These are phyloP conservation scores for Neodiprion fabricii DNA, from an alignment of 1,140 invertebrate genomes.

Conservation along the genomic window DNA sequence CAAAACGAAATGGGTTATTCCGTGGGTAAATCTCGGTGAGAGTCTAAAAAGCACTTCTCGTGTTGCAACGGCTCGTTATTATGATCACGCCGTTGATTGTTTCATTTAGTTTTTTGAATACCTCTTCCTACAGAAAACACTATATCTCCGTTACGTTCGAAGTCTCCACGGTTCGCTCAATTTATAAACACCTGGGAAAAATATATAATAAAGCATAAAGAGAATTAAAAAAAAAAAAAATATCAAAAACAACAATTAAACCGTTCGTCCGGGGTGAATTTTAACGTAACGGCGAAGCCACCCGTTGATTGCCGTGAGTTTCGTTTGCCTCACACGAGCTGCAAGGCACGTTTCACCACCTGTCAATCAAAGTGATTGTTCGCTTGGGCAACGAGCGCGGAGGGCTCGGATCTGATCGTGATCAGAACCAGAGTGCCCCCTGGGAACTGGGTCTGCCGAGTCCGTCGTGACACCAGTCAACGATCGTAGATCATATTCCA, in stretches of 20 bases:
- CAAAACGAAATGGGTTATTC: not conserved
- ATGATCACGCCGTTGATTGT: not conserved
- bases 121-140: too few species aligned
- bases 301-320: not conserved
- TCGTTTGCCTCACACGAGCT: not conserved
- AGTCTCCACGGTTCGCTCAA: too few species aligned
- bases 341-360: conserved; percentile 6
- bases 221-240: not conserved
- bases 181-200: too few species aligned
- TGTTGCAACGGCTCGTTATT: not conserved
- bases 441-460: conserved; percentile 3
- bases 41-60: not conserved
- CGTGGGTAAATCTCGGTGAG: not conserved
- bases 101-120: too few species aligned
- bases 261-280: too few species aligned
- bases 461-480: not conserved
- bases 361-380: conserved; percentile 7
- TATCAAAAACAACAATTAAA: not conserved
- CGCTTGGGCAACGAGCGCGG: not conserved
- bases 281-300: not conserved
- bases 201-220: not conserved
- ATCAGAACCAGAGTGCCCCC: conserved; percentile 6
- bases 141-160: too few species aligned
- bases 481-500: conserved; percentile 4
- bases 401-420: conserved; percentile 6